These are phyloP conservation scores for Caenorhabditis afra DNA, from an alignment of 2,888 invertebrate genomes.

Conservation along the genomic window DNA sequence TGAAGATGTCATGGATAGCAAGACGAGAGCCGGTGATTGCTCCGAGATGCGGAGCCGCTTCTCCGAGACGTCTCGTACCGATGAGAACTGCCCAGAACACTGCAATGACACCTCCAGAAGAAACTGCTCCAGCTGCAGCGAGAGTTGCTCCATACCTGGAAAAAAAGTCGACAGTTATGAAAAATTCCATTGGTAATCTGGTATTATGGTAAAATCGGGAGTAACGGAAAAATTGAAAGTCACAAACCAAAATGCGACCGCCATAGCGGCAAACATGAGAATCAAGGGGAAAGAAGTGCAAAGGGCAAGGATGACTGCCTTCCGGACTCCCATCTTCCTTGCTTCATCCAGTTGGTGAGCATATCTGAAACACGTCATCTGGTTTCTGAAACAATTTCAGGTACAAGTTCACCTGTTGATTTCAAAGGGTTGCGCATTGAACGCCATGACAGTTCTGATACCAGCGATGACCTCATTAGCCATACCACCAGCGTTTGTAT, in stretches of 20 bases:
- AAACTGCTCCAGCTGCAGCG: constrained; percentile 64
- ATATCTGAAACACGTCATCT: constrained; percentile 62
- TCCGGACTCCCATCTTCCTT: constrained; percentile 78
- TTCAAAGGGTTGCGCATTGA: constrained; percentile 78
- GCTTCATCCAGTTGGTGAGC: constrained; percentile 78
- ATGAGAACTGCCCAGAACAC: constrained; percentile 78
- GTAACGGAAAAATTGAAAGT: not conserved
- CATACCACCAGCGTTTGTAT: constrained; percentile 80
- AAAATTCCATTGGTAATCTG: not conserved
- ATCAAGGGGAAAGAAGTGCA: constrained; percentile 75
- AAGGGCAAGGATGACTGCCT: constrained; percentile 75
- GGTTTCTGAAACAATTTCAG: not conserved
- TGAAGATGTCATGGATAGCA: constrained; percentile 85
- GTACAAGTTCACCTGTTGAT: constrained; percentile 63
- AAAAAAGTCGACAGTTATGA: not conserved
- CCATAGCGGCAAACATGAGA: constrained; percentile 81
- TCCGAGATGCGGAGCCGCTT: constrained; percentile 89
- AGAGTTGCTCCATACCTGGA: constrained; percentile 72
- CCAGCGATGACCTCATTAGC: constrained; percentile 81
- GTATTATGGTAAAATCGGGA: constrained; percentile 18
- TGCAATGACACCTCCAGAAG: constrained; percentile 73
- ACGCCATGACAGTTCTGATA: constrained; percentile 79
- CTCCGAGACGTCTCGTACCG: constrained; percentile 85
- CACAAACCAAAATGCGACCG: constrained; percentile 77
- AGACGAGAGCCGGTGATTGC: constrained; percentile 88